phyloP scores from a whole-genome alignment of 2,113 vertebrate genomes.

The Excalfactoria chinensis region DNA sequence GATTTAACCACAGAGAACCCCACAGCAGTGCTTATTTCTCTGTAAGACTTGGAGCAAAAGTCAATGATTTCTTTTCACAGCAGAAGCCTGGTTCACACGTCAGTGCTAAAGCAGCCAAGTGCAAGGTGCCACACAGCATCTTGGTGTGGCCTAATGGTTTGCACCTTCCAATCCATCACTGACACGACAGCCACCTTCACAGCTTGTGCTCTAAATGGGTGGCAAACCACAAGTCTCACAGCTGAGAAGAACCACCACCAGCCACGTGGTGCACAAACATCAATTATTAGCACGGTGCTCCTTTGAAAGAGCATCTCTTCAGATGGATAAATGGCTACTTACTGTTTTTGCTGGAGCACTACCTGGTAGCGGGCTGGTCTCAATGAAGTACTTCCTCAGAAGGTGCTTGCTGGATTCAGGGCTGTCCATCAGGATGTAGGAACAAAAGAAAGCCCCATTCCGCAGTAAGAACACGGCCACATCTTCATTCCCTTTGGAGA shows the following conservation, averaged over 20 bases:
- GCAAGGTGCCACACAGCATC: not conserved
- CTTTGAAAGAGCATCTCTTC: not conserved
- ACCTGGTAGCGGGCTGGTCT: slow-evolving; percentile 50
- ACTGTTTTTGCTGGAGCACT: slow-evolving; percentile 70
- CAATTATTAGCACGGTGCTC: not conserved
- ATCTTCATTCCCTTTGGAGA: slow-evolving; percentile 86
- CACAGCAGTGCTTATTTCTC: not conserved
- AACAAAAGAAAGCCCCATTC: slow-evolving; percentile 92
- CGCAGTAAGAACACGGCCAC: slow-evolving; percentile 89
- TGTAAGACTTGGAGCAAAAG: not conserved
- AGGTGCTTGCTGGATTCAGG: slow-evolving; percentile 85
- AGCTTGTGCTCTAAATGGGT: not conserved
- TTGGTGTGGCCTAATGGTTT: not conserved
- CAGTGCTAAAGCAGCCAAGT: not conserved
- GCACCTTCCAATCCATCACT: not conserved
- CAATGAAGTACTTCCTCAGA: slow-evolving; percentile 84
- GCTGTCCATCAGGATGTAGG: slow-evolving; percentile 93
- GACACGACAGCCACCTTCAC: not conserved
- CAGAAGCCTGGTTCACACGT: fast-evolving
- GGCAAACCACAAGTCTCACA: slow-evolving; percentile 19
- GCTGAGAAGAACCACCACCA: not conserved
- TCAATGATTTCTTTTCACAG: not conserved
- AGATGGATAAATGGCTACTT: slow-evolving; percentile 46
- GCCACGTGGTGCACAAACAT: not conserved
- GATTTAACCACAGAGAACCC: not conserved